Base-by-base conservation (phyloP, 2,113 vertebrate species). In the Cynocephalus volans region DNA sequence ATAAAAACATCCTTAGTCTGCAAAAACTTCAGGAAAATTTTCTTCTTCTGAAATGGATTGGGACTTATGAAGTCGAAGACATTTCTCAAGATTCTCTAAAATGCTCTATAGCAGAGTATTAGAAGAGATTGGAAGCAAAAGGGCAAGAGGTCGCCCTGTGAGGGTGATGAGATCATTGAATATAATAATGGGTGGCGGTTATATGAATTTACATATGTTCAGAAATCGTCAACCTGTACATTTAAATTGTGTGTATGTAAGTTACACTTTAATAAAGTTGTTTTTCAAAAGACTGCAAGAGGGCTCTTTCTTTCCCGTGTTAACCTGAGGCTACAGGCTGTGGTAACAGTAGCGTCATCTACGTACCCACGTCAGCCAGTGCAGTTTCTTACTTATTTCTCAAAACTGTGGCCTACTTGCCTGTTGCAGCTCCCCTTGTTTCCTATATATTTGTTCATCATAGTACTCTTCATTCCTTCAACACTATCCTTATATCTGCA, bases 221-320 rank as follows among this genome's bases (percentile, higher is more conserved):
- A 80, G 48, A 88, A 82, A 9, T 54, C 19, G 72, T 72, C 17
- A 54, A 21, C 8, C 56, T 77, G 13, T 8, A 48, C 81, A 69
- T 33, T 92, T 64, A 92, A 95, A 86, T 45, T 52, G 19, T 89
- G 13, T 81, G 8, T 64, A 18, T 52, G 18, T 86, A 19, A 65
- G 64, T 69, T 92, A 70, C 23, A 70, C 8, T 77, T 87, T 23
- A 96, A 48, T 97, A 93, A 96, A 95, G 7, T 50, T 84, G 26
- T 9, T 82, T 65, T 41, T 41, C 41, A 41, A 21, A 93, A n/a
- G 10, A 80, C 31, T 21, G 12, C 0, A 75, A 69, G 33, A 73
- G 0, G 60, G 5, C 19, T 60, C 1, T 45, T 75, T 69, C 17
- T 69, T 77, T 64, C 26, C 5, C 21, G 33, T 75, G 95, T 93